phyloP scores from a whole-genome alignment of 2,797 vertebrate genomes.

The Ceryle rudis region DNA sequence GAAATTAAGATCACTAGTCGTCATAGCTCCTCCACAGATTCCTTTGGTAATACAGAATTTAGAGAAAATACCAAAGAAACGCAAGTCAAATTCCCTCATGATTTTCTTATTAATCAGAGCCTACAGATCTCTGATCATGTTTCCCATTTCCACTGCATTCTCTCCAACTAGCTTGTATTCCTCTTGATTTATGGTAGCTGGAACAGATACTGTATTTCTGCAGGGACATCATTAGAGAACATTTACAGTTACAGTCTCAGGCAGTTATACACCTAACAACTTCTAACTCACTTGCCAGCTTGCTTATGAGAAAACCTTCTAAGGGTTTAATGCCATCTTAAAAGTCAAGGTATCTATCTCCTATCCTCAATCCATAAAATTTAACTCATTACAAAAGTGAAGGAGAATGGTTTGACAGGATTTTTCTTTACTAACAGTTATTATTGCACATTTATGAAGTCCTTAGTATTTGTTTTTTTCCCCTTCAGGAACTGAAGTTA shows the following conservation, averaged over 20 bases:
- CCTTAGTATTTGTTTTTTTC: not conserved
- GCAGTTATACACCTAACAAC: not conserved
- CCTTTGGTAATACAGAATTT: not conserved
- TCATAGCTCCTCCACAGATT: not conserved
- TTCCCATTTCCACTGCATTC: not conserved
- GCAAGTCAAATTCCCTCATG: not conserved
- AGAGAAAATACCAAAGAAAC: not conserved
- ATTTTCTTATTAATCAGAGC: not conserved
- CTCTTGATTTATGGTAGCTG: not conserved
- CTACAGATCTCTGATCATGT: not conserved
- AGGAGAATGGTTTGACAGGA: not conserved
- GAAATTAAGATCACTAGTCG: not conserved
- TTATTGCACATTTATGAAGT: not conserved
- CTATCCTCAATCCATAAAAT: not conserved
- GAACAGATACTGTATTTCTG: not conserved
- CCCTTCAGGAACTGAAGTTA: not conserved
- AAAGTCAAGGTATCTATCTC: not conserved
- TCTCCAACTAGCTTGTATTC: not conserved
- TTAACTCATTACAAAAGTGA: not conserved
- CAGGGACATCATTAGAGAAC: not conserved
- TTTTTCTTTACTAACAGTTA: not conserved
- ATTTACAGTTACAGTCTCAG: not conserved
- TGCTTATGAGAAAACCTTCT: not conserved
- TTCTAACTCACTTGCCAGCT: not conserved
- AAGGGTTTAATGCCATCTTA: not conserved